These are phyloP conservation scores for Ostrea edulis DNA, from an alignment of 1,140 invertebrate species.

Conservation along the genomic window DNA sequence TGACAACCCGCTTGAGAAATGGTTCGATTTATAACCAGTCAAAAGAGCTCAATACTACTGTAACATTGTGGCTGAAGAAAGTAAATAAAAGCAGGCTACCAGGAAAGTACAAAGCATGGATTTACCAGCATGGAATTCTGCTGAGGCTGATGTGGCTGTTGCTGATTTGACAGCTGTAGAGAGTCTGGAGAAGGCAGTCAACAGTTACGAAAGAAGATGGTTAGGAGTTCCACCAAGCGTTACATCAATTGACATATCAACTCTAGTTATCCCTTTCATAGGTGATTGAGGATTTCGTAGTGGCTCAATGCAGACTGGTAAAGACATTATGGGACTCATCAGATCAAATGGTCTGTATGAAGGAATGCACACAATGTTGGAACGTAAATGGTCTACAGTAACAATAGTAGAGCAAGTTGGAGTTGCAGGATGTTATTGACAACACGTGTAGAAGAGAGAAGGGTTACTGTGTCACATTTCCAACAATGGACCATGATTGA, in stretches of 20 bases:
- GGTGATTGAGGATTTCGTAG: no score
- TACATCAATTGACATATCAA: not conserved
- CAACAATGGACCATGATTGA: slow-evolving; percentile 31
- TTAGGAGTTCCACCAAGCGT: slow-evolving; percentile 42
- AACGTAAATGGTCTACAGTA: slow-evolving; percentile 49
- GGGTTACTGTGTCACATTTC: slow-evolving; percentile 31
- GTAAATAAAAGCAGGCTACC: slow-evolving; percentile 37
- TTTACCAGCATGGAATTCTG: slow-evolving; percentile 51
- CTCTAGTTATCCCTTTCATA: no score
- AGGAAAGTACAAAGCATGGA: slow-evolving; percentile 53
- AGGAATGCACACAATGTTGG: slow-evolving; percentile 44
- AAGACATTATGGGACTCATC: slow-evolving; percentile 4
- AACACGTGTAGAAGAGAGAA: slow-evolving; percentile 40
- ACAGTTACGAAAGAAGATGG: slow-evolving; percentile 19
- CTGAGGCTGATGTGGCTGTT: slow-evolving; percentile 44
- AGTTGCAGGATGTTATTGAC: slow-evolving; percentile 20
- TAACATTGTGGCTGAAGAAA: slow-evolving; percentile 43
- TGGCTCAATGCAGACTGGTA: no score
- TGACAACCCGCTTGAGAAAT: no score
- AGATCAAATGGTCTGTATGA: slow-evolving; percentile 16
- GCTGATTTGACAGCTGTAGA: slow-evolving; percentile 46
- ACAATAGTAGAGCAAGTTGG: slow-evolving; percentile 33
- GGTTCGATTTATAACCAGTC: no score
- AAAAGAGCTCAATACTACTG: no score
- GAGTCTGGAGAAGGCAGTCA: slow-evolving; percentile 39